These are phyloP conservation scores for Apamea monoglypha DNA, from an alignment of 2,888 invertebrate species.

Conservation along the genomic window DNA sequence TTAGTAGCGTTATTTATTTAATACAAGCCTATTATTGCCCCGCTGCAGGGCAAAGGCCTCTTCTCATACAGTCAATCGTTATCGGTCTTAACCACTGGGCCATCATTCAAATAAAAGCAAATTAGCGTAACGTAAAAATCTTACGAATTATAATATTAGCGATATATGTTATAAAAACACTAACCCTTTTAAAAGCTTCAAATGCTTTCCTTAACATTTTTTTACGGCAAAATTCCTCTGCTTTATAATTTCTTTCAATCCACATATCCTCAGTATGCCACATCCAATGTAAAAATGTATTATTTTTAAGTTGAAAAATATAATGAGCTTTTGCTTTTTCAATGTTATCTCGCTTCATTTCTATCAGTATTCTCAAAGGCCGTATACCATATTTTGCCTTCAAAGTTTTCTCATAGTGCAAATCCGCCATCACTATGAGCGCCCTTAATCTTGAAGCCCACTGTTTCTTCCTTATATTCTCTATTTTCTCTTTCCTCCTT, in stretches of 20 bases:
- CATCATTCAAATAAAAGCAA: background rate
- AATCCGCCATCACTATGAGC: slow-evolving; percentile 87
- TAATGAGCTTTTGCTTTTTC: slow-evolving; percentile 88
- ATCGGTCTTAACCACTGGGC: background rate
- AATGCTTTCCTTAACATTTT: slow-evolving; percentile 87
- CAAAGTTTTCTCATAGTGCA: slow-evolving; percentile 86
- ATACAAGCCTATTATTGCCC: background rate
- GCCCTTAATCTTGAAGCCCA: slow-evolving; percentile 84
- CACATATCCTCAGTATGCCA: slow-evolving; percentile 87
- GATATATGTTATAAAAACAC: slow-evolving; percentile 29
- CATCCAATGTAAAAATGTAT: slow-evolving; percentile 89
- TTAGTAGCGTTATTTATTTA: background rate
- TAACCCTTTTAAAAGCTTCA: slow-evolving; percentile 86
- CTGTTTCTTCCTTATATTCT: slow-evolving; percentile 91
- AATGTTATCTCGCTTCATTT: slow-evolving; percentile 80
- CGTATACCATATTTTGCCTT: slow-evolving; percentile 82
- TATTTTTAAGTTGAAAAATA: slow-evolving; percentile 85
- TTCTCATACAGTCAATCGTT: background rate
- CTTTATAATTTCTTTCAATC: slow-evolving; percentile 89
- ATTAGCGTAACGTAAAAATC: background rate
- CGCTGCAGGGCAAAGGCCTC: background rate
- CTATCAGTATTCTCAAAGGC: slow-evolving; percentile 79
- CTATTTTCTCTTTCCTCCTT: slow-evolving; percentile 90
- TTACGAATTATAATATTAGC: background rate
- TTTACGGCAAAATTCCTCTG: slow-evolving; percentile 89